phyloP scores from a whole-genome alignment of 2,888 invertebrate genomes.

The Oxyscelio sp. region DNA sequence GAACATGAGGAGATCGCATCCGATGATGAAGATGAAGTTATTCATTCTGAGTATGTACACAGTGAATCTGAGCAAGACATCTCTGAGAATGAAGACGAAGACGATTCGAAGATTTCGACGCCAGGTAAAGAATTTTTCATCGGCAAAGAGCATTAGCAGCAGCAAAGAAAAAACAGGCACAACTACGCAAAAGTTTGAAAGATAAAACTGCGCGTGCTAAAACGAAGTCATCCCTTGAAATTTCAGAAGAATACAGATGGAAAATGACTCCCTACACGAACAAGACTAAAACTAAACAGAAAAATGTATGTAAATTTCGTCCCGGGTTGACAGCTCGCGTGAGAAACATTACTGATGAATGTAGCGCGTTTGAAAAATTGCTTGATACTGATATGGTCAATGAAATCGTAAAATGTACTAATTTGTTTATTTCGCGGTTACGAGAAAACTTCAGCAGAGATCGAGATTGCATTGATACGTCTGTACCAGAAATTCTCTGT shows the following conservation, averaged over 20 bases:
- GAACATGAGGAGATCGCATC: slow-evolving; percentile 17
- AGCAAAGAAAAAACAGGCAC: slow-evolving; percentile 7
- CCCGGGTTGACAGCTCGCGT: background rate
- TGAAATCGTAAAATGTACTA: slow-evolving; percentile 63
- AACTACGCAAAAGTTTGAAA: slow-evolving; percentile 10
- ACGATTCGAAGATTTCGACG: slow-evolving; percentile 16
- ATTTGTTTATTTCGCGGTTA: slow-evolving; percentile 65
- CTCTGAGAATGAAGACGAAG: slow-evolving; percentile 9
- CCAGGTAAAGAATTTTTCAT: background rate
- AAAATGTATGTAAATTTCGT: slow-evolving; percentile 18
- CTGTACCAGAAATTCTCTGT: slow-evolving; percentile 68
- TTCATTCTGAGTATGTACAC: slow-evolving; percentile 2
- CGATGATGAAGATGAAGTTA: slow-evolving; percentile 26
- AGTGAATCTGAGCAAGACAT: slow-evolving; percentile 22
- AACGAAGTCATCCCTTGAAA: slow-evolving; percentile 10
- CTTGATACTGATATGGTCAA: slow-evolving; percentile 45
- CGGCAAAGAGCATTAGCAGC: no score
- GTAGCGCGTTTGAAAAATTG: slow-evolving; percentile 48
- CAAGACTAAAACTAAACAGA: slow-evolving; percentile 21
- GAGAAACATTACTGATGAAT: slow-evolving; percentile 40
- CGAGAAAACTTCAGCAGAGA: slow-evolving; percentile 45
- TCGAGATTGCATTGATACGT: slow-evolving; percentile 62
- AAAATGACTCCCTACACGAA: background rate
- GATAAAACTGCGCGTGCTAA: slow-evolving; percentile 13
- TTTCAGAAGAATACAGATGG: slow-evolving; percentile 15